These are phyloP conservation scores for Eumaeus atala DNA, from an alignment of 1,140 invertebrate species.

Conservation along the genomic window DNA sequence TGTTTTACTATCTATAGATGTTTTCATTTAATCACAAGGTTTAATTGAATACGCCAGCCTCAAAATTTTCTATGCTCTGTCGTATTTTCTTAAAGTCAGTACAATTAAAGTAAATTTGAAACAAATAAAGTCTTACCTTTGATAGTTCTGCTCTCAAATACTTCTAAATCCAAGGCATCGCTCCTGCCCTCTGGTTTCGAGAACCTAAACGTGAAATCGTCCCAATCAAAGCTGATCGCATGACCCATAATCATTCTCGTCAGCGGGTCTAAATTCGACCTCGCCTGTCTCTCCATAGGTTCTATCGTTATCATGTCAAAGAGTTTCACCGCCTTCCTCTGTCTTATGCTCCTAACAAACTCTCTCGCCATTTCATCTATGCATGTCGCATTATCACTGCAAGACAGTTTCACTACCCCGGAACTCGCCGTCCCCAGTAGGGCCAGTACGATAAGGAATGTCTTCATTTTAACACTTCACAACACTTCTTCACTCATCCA, in stretches of 20 bases:
- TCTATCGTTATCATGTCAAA: constrained; percentile 67
- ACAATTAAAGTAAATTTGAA: too few relatives aligned
- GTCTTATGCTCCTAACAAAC: constrained; percentile 52
- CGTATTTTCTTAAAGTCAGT: too few relatives aligned
- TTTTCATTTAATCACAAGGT: too few relatives aligned
- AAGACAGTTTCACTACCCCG: constrained; percentile 53
- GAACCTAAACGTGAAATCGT: constrained; percentile 67
- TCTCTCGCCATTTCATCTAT: constrained; percentile 62
- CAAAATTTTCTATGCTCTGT: too few relatives aligned
- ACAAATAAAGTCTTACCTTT: constrained; percentile 40
- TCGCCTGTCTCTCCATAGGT: constrained; percentile 52
- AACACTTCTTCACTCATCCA: constrained; percentile 30
- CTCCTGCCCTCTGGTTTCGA: constrained; percentile 56
- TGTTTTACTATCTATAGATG: too few relatives aligned
- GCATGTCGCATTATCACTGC: constrained; percentile 71
- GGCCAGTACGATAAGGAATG: constrained; percentile 43
- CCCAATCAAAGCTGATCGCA: constrained; percentile 71
- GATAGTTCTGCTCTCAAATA: constrained; percentile 61
- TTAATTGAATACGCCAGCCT: too few relatives aligned
- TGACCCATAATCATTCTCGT: constrained; percentile 65
- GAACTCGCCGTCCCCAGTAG: constrained; percentile 40
- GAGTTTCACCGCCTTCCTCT: constrained; percentile 57
- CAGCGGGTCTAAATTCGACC: constrained; percentile 50
- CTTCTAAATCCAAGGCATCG: constrained; percentile 60
- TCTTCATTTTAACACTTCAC: constrained; percentile 55